These are phyloP conservation scores for Monopis laevigella DNA, from an alignment of 2,888 invertebrate genomes.

Conservation along the genomic window DNA sequence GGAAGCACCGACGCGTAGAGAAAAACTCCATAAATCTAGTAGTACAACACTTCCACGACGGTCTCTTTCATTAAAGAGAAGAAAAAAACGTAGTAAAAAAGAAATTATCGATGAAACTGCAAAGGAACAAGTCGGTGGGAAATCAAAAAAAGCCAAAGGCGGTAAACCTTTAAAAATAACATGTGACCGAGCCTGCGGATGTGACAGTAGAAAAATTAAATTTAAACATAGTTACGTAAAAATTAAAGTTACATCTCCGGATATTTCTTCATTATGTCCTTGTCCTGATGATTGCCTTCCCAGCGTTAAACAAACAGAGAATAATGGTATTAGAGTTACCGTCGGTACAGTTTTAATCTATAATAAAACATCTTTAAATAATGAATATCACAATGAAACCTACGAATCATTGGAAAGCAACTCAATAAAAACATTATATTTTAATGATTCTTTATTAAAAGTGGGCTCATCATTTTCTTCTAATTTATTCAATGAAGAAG, in stretches of 20 bases:
- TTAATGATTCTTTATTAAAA: no score
- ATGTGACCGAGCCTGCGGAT: slow-evolving; percentile 42
- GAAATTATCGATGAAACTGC: slow-evolving; percentile 24
- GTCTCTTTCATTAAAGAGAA: slow-evolving; percentile 30
- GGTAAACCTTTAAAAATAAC: slow-evolving; percentile 32
- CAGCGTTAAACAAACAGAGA: slow-evolving; percentile 36
- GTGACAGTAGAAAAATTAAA: slow-evolving; percentile 45
- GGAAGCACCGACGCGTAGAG: neutral
- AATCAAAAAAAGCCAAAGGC: slow-evolving; percentile 18
- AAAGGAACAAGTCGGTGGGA: neutral
- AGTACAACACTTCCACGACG: slow-evolving; percentile 18
- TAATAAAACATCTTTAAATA: neutral
- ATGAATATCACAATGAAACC: no score
- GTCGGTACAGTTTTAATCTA: slow-evolving; percentile 30
- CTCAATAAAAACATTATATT: no score
- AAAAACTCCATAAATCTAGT: neutral
- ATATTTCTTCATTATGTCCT: slow-evolving; percentile 39
- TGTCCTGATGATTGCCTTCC: slow-evolving; percentile 43
- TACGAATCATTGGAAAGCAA: no score
- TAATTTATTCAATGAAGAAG: no score
- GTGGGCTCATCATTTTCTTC: no score
- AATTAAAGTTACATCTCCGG: slow-evolving; percentile 44
- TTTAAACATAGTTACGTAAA: slow-evolving; percentile 49
- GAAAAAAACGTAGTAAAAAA: slow-evolving; percentile 28
- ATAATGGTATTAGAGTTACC: slow-evolving; percentile 44